phyloP scores from a whole-genome alignment of 2,888 invertebrate species.

The Hesperia comma region DNA sequence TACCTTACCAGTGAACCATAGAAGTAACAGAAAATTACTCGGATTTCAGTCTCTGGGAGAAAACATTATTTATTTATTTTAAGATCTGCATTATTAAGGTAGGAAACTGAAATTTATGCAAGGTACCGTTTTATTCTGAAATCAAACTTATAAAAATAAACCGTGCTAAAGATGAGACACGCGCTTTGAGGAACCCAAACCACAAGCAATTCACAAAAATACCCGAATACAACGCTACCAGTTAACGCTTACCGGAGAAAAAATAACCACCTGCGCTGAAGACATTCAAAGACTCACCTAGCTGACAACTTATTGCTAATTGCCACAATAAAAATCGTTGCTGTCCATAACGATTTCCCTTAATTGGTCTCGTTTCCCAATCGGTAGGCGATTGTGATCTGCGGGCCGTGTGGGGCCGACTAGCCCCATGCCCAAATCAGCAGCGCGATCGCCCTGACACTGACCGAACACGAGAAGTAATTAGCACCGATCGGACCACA shows the following conservation, averaged over 20 bases:
- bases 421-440: constrained; percentile 61
- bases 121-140: no score
- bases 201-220: constrained; percentile 6
- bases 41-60: no score
- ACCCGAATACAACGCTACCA: constrained; percentile 23
- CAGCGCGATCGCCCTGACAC: constrained; percentile 66
- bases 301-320: constrained; percentile 58
- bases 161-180: background rate
- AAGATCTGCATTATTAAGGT: no score
- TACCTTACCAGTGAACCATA: no score
- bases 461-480: constrained; percentile 59
- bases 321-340: constrained; percentile 61
- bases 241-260: constrained; percentile 17
- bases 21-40: no score
- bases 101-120: no score
- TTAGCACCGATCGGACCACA: constrained; percentile 55
- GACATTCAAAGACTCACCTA: constrained; percentile 43
- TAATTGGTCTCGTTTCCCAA: constrained; percentile 73
- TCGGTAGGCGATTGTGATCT: constrained; percentile 66
- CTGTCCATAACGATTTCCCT: constrained; percentile 66
- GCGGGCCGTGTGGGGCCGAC: constrained; percentile 53
- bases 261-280: constrained; percentile 32
- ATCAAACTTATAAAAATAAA: no score
- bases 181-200: constrained; percentile 12
- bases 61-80: no score